phyloP scores from a whole-genome alignment of 1,140 invertebrate genomes.

The Zophobas atratus region DNA sequence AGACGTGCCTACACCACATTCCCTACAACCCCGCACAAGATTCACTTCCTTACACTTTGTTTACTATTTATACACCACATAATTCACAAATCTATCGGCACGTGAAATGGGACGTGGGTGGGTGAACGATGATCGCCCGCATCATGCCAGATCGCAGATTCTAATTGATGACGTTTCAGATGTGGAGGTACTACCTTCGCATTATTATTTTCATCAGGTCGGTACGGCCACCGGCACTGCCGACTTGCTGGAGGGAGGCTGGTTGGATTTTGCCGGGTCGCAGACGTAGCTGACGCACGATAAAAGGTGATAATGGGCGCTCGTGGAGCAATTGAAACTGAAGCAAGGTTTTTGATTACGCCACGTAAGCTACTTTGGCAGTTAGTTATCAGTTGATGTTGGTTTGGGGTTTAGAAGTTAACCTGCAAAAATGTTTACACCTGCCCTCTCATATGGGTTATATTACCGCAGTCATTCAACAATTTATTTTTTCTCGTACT shows the following conservation, averaged over 20 bases:
- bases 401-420: too few relatives aligned
- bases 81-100: slow-evolving; percentile 46
- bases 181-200: not conserved
- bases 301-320: too few relatives aligned
- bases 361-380: too few relatives aligned
- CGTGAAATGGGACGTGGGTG: slow-evolving; percentile 39
- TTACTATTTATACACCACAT: slow-evolving; percentile 49
- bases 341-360: too few relatives aligned
- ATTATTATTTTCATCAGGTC: not conserved
- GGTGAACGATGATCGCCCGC: slow-evolving; percentile 27
- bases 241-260: not conserved
- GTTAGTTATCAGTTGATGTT: too few relatives aligned
- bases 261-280: not conserved
- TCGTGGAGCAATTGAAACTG: too few relatives aligned
- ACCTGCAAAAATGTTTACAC: too few relatives aligned
- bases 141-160: slow-evolving; percentile 20
- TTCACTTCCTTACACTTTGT: slow-evolving; percentile 47
- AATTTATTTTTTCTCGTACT: too few relatives aligned
- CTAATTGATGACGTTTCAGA: slow-evolving; percentile 13
- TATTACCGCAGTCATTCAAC: too few relatives aligned
- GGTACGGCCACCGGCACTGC: not conserved
- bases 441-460: too few relatives aligned
- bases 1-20: slow-evolving; percentile 47
- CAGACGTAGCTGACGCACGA: too few relatives aligned
- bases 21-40: slow-evolving; percentile 48